Evolutionary conservation across 2,888 invertebrate genomes (phyloP), one percentile per base, ranked within the genome.

Genomic region (Dasysyrphus tricinctus): DNA sequence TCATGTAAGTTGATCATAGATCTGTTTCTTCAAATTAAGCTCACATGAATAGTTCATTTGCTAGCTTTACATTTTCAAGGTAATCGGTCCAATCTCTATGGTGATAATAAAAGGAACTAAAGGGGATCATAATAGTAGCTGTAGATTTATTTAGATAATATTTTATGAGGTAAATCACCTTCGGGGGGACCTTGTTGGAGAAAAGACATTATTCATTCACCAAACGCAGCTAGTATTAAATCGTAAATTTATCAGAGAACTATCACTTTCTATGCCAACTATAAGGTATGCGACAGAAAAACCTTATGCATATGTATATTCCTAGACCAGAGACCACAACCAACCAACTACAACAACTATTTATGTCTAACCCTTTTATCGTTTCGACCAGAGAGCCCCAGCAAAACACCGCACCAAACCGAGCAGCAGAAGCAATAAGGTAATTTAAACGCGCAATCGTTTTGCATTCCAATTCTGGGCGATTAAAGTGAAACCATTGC

Each of bases 211-310:
- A 11, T 57, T 47, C 63, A 12, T 61, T 34, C 75, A 69, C 75
- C 29, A 19, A 75, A 69, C 37, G 49, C 69, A 74, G 80, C 74
- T 74, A 74, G 54, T 80, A 80, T 80, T 47, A 76, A 80, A 80
- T 84, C 37, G 19, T 72, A 84, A 80, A 84, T 83, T 83, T 75
- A 83, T 84, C 80, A 75, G 72, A 70, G 63, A 80, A 80, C 12
- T n/a, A n/a, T 65, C 47, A 72, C 34, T 65, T 47, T 80, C 80
- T 67, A 76, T 80, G 59, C 72, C 72, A 75, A 67, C 37, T 59
- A 59, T 19, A 57, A n/a, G 14, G 3, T 8, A 32, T 12, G 14
- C 56, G 1, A 42, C 42, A n/a, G 29, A 16, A 67, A 67, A 67
- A 49, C 24, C 44, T 32, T 19, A 1, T 37, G 0, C 1, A 5